Conservation (phyloP, 2,113 vertebrate species). For the Nesoenas mayeri region DNA sequence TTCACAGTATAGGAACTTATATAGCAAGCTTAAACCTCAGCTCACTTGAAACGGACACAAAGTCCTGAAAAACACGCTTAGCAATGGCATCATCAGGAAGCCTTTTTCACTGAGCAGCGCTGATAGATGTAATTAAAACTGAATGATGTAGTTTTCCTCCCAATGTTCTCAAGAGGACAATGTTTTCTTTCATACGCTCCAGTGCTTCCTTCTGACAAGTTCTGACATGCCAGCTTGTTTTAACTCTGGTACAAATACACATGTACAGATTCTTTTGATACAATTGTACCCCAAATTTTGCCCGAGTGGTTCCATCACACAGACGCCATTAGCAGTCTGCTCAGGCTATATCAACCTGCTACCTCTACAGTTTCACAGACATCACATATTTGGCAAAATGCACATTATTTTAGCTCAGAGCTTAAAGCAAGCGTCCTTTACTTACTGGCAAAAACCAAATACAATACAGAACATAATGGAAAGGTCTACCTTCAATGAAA, state of each 20-base stretch:
- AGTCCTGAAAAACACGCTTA: conserved; percentile 37
- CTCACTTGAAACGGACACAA: neutral
- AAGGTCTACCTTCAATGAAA: neutral
- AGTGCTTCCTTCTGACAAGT: neutral
- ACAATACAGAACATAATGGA: neutral
- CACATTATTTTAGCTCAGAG: neutral
- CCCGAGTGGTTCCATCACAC: neutral
- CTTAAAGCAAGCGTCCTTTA: neutral
- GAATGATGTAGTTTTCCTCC: neutral
- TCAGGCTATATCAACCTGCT: neutral
- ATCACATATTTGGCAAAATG: neutral
- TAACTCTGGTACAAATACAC: neutral
- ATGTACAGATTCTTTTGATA: neutral
- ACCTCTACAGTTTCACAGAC: neutral
- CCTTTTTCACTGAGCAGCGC: neutral
- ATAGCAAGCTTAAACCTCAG: conserved; percentile 5
- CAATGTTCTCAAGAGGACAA: neutral
- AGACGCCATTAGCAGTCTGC: neutral
- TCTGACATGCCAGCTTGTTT: neutral
- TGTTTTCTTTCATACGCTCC: conserved; percentile 25
- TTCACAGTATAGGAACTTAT: neutral
- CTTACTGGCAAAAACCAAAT: neutral
- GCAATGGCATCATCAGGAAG: conserved; percentile 38
- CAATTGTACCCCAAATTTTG: neutral
- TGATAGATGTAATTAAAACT: conserved; percentile 51